Evolutionary conservation across 2,113 vertebrate genomes (phyloP).

Genomic region (Peromyscus polionotus): DNA sequence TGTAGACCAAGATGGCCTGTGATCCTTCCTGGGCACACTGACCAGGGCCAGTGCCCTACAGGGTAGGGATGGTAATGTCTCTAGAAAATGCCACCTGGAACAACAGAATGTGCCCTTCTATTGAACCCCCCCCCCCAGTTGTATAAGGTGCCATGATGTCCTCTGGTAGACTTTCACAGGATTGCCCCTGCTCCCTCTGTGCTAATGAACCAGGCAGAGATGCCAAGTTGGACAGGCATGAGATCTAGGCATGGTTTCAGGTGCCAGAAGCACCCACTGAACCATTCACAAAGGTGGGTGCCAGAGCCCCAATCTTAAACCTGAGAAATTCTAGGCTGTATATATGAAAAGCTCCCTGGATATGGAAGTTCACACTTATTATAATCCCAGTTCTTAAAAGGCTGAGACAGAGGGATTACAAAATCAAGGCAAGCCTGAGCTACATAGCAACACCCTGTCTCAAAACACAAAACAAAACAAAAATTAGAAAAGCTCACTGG

Average conservation of each 20-base stretch:
- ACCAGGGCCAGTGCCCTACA: neutral
- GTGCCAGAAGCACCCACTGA: neutral
- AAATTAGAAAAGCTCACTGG: neutral
- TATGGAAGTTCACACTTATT: neutral
- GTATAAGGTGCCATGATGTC: too few species aligned
- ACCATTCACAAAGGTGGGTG: neutral
- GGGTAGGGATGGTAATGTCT: neutral
- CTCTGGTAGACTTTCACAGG: neutral
- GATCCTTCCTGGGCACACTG: neutral
- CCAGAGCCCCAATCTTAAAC: neutral
- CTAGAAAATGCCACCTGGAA: neutral
- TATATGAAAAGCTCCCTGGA: neutral
- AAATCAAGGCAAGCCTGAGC: neutral
- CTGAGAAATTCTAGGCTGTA: neutral
- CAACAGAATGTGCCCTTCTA: neutral
- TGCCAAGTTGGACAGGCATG: neutral
- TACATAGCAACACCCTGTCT: neutral
- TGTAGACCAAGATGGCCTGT: neutral
- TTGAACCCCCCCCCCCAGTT: neutral
- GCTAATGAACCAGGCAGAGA: neutral
- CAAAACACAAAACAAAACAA: neutral
- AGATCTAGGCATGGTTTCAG: neutral
- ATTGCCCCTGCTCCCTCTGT: neutral
- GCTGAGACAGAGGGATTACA: neutral
- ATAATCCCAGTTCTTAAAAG: neutral